phyloP scores from a whole-genome alignment of 2,113 vertebrate species.

The Recurvirostra avosetta region DNA sequence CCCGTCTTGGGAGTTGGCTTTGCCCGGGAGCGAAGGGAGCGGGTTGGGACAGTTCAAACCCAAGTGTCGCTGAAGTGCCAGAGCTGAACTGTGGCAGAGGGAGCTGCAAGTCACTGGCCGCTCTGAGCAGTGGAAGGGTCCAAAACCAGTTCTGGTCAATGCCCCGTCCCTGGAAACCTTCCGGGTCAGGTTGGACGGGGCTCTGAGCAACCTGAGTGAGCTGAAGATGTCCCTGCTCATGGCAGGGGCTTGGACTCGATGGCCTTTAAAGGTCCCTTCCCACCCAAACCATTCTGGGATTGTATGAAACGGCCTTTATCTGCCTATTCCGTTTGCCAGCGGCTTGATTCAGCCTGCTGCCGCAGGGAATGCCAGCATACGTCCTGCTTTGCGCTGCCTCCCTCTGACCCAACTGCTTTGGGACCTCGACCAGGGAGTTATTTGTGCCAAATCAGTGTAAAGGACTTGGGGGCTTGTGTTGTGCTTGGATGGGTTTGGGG shows the following conservation, averaged over 20 bases:
- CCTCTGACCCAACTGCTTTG: background rate
- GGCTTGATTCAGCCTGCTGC: background rate
- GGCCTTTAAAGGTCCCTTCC: background rate
- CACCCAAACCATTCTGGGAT: background rate
- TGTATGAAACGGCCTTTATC: background rate
- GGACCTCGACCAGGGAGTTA: background rate
- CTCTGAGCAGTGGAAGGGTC: background rate
- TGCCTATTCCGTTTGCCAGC: no score
- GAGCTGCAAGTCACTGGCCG: background rate
- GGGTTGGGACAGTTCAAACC: background rate
- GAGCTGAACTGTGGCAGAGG: background rate
- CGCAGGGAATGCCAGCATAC: fast-evolving
- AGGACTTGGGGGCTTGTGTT: background rate
- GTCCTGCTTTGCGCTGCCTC: background rate
- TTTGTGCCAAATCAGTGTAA: background rate
- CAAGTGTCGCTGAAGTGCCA: background rate
- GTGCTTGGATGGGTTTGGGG: background rate
- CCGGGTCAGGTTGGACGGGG: background rate
- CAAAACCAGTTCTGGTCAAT: fast-evolving
- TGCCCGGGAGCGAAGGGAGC: fast-evolving
- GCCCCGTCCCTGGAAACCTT: background rate
- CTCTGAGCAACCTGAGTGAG: background rate
- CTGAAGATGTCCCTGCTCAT: background rate
- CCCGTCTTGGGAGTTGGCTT: background rate
- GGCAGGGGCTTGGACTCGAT: background rate